Conservation (phyloP, 2,797 vertebrate species). For the Rhodeus uyekii region DNA sequence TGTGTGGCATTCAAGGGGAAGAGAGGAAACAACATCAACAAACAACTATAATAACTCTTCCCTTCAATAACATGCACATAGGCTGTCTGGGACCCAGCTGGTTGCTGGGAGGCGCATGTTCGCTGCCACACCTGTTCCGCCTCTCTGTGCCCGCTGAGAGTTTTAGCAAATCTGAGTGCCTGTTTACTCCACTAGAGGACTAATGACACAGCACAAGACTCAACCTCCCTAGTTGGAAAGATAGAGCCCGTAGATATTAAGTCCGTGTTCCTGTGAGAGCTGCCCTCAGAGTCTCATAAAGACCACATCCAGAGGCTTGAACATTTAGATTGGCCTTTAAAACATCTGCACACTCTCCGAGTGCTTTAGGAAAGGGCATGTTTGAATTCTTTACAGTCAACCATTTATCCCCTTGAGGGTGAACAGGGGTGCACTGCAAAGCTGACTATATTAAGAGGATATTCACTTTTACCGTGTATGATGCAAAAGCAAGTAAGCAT, state of each 20-base stretch:
- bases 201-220: conserved; percentile 60
- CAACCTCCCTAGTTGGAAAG: conserved; percentile 45
- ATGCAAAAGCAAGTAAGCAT: conserved; percentile 8
- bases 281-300: conserved; percentile 40
- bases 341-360: conserved; percentile 4
- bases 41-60: conserved; percentile 38
- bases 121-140: not conserved
- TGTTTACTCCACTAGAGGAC: conserved; percentile 67
- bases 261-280: conserved; percentile 13
- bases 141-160: conserved; percentile 60
- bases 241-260: conserved; percentile 55
- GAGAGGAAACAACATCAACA: conserved; percentile 31
- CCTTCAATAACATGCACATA: conserved; percentile 60
- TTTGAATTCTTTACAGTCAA: conserved; percentile 13
- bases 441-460: not conserved
- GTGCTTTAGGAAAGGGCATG: not conserved
- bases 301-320: conserved; percentile 24
- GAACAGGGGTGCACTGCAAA: conserved; percentile 1
- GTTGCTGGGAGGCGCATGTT: conserved; percentile 28
- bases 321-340: conserved; percentile 20
- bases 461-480: not conserved
- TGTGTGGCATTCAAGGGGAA: conserved; percentile 14
- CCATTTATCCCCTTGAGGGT: conserved; percentile 18
- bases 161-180: conserved; percentile 64
- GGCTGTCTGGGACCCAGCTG: conserved; percentile 46